These are phyloP conservation scores for Gryllus bimaculatus DNA, from an alignment of 1,140 invertebrate species.

Conservation along the genomic window DNA sequence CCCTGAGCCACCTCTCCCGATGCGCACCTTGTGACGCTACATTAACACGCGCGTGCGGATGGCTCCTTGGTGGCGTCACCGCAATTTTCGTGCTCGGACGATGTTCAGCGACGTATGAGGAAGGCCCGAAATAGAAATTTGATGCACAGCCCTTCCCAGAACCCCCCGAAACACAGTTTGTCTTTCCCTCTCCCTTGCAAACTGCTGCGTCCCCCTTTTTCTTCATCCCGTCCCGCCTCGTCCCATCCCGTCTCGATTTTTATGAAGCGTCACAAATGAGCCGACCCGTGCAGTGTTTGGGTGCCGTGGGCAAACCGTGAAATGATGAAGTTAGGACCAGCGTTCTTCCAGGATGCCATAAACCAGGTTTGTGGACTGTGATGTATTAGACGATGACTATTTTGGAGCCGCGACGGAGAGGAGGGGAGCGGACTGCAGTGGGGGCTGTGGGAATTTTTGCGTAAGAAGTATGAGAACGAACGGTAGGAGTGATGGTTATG, in stretches of 20 bases:
- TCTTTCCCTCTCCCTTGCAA: neutral
- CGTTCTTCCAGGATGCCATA: neutral
- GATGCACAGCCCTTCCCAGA: neutral
- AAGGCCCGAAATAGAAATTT: neutral
- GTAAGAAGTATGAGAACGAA: too few species aligned
- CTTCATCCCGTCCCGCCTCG: neutral
- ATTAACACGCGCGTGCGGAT: too few species aligned
- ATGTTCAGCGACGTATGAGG: neutral
- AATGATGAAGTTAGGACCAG: neutral
- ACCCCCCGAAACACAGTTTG: neutral
- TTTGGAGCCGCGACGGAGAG: neutral
- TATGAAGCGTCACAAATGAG: neutral
- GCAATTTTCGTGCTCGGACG: too few species aligned
- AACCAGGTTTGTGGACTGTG: neutral
- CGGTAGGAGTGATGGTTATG: too few species aligned
- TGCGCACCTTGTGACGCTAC: too few species aligned
- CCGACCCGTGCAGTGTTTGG: neutral
- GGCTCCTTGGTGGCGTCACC: too few species aligned
- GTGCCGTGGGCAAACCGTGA: neutral
- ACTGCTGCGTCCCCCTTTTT: neutral
- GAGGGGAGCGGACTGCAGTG: too few species aligned
- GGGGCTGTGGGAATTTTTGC: too few species aligned
- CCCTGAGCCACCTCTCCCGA: too few species aligned
- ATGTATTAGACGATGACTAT: neutral
- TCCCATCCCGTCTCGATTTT: neutral